These are phyloP conservation scores for Actinernus sp. DNA, from an alignment of 92 coral and sea anemone genomes.

Conservation along the genomic window DNA sequence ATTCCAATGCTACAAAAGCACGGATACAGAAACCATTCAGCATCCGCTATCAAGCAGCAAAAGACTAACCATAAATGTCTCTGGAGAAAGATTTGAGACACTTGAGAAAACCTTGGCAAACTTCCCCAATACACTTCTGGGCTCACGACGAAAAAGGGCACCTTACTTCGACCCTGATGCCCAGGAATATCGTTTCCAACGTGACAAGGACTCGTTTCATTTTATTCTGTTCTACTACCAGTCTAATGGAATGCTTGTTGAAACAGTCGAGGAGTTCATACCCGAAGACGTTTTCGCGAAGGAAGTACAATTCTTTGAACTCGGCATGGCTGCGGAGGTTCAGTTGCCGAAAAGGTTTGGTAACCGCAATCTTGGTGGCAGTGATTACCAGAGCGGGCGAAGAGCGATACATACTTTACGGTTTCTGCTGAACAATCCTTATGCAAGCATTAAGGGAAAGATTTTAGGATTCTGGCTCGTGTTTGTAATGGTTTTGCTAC, in stretches of 20 bases:
- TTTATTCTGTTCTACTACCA: constrained; percentile 86
- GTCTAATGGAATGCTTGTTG: constrained; percentile 77
- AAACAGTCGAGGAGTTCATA: constrained; percentile 74
- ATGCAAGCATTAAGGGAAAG: constrained; percentile 11
- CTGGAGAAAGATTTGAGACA: constrained; percentile 82
- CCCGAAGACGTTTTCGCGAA: constrained; percentile 75
- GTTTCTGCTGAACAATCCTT: constrained; percentile 10
- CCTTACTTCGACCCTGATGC: constrained; percentile 61
- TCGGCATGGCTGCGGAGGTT: constrained; percentile 36
- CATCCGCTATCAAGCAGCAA: background rate
- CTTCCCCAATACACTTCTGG: constrained; percentile 82
- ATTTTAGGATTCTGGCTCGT: constrained; percentile 7
- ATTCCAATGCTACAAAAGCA: background rate
- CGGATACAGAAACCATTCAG: background rate
- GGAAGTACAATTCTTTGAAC: constrained; percentile 77
- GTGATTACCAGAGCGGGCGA: background rate
- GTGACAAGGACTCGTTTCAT: constrained; percentile 81
- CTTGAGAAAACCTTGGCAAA: constrained; percentile 74
- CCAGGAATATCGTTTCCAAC: constrained; percentile 67
- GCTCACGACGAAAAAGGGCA: constrained; percentile 58
- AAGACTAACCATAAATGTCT: constrained; percentile 60
- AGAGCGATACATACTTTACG: constrained; percentile 5
- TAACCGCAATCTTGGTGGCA: background rate
- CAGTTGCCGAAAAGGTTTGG: constrained; percentile 24
- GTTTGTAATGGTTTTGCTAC: constrained; percentile 4